Base-by-base conservation (phyloP, 2,888 invertebrate species). In the Eupithecia dodoneata region DNA sequence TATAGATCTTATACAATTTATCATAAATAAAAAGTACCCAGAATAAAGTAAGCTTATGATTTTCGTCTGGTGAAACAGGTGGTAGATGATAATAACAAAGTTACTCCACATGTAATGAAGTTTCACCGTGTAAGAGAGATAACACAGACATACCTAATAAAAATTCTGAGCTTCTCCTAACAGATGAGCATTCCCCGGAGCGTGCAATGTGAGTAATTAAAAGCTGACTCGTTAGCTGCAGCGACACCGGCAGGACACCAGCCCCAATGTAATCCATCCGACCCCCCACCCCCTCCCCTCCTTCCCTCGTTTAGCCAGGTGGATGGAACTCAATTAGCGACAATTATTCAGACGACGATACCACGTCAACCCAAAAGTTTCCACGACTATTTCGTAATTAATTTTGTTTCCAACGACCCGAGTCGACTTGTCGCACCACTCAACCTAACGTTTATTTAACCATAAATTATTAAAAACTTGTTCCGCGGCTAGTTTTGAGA, bases 291-390 rank as follows among this genome's bases (percentile, higher is more conserved):
- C 30, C 30, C 30, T 1, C 81, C 18, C 18, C 82, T 4, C 82
- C 69, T 79, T 83, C 83, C 76, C 85, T 83, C 85, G 86, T 83
- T 85, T 85, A 87, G 83, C 87, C 90, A 91, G 91, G 90, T 91
- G 87, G 89, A 87, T 87, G 88, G 87, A 91, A 92, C 93, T 92
- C 93, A 92, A 93, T 93, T 93, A 93, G 90, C 91, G 90, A 90
- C 93, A 93, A 92, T 93, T 93, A 93, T 90, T 90, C 89, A 88
- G 85, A 89, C 89, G 87, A 85, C 88, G 90, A 87, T 86, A 87
- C 89, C 87, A 89, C 88, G 87, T 86, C 85, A 87, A 88, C 91
- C 92, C 91, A 86, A 91, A 93, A 93, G 87, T 92, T 92, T 89
- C 85, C 87, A 86, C 85, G 90, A 91, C 92, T 91, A 92, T 92